A percentile compares a stretch with the other conserved stretches of the same genome.
phyloP scores from a whole-genome alignment of 2,113 vertebrate genomes.

The Thalassarche chlororhynchos region DNA sequence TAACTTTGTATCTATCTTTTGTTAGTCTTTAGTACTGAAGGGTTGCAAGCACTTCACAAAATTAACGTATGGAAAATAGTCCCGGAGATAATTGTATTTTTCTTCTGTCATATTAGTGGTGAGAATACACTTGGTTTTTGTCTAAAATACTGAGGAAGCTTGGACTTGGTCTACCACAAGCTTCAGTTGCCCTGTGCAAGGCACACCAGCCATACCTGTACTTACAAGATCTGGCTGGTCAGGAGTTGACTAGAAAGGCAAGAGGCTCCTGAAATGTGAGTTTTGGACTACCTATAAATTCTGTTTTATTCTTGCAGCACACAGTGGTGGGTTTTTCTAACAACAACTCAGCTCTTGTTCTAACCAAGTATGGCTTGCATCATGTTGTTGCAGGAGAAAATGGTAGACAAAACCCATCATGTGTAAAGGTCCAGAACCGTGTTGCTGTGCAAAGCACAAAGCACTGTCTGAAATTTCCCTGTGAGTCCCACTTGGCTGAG shows the following conservation, averaged over 20 bases:
- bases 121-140: not conserved
- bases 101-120: not conserved
- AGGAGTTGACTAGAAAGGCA: not conserved
- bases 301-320: not conserved
- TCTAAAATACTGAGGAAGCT: not conserved
- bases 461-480: not conserved
- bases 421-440: fast-evolving
- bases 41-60: not conserved
- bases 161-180: not conserved
- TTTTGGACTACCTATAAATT: not conserved
- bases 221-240: not conserved
- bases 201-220: not conserved
- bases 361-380: not conserved
- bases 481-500: not conserved
- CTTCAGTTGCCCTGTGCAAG: not conserved
- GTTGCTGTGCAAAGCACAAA: not conserved
- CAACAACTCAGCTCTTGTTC: not conserved
- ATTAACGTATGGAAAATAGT: not conserved
- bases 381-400: not conserved
- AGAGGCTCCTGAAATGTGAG: not conserved
- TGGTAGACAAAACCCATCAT: not conserved
- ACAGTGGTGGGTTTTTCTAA: not conserved
- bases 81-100: not conserved
- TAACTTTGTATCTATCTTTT: slow-evolving; percentile 34
- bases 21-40: not conserved